These are phyloP conservation scores for Ellobius talpinus DNA, from an alignment of 2,113 vertebrate genomes.

Conservation along the genomic window DNA sequence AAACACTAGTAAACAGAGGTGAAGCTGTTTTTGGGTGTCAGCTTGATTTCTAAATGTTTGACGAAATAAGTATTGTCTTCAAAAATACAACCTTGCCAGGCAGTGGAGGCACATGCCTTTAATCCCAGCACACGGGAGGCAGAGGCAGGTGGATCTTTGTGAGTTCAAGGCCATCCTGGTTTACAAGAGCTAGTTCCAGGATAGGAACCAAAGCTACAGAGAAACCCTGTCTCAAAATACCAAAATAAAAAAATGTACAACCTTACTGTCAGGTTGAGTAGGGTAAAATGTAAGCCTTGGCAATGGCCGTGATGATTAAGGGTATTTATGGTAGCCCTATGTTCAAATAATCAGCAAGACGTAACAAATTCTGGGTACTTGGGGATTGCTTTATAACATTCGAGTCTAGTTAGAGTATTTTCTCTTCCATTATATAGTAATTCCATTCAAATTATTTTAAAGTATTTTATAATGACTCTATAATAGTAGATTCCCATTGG, in stretches of 20 bases:
- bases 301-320: neutral
- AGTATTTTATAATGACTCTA: neutral
- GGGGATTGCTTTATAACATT: neutral
- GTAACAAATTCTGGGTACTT: neutral
- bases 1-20: no score
- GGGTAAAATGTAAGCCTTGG: neutral
- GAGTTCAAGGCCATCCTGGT: no score
- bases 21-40: neutral
- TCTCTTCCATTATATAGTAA: neutral
- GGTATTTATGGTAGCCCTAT: neutral
- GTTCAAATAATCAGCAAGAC: neutral
- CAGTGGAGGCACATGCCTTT: no score
- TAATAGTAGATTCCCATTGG: neutral
- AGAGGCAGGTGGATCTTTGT: no score
- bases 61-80: neutral
- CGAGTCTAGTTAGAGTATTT: neutral
- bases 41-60: neutral
- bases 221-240: no score
- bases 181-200: no score
- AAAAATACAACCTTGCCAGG: neutral
- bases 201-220: no score
- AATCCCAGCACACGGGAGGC: no score
- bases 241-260: no score
- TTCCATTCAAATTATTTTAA: neutral
- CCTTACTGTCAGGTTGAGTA: neutral